Evolutionary conservation across 2,888 invertebrate species (phyloP).

Genomic region (Chaetoderma sp.): DNA sequence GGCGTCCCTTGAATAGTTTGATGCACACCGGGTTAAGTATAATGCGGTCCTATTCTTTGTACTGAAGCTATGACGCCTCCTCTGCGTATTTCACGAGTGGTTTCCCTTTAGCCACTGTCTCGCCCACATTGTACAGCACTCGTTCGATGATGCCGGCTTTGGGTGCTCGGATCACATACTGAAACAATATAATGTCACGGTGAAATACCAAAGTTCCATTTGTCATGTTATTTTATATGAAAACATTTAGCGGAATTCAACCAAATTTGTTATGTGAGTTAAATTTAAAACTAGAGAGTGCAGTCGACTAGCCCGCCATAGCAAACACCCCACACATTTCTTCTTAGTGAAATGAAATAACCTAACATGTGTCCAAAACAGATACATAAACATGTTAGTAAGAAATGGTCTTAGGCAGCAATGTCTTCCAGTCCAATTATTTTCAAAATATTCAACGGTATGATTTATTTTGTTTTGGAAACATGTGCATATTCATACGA

Average conservation of each 20-base stretch:
- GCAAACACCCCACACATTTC: no score
- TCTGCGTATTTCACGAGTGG: slow-evolving; percentile 64
- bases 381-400: no score
- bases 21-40: not conserved
- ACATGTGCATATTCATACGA: no score
- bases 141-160: slow-evolving; percentile 82
- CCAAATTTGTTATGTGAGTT: no score
- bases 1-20: not conserved
- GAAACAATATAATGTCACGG: slow-evolving; percentile 45
- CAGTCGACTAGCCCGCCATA: no score
- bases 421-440: no score
- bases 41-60: not conserved
- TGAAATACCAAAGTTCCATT: not conserved
- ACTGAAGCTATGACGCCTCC: not conserved
- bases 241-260: no score
- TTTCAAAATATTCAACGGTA: no score
- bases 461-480: no score
- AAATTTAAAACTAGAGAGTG: not conserved
- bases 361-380: no score
- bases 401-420: no score
- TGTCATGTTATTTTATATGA: not conserved
- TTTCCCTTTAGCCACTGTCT: slow-evolving; percentile 81
- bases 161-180: slow-evolving; percentile 89
- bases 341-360: no score
- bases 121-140: slow-evolving; percentile 81